Conservation (phyloP, 2,113 vertebrate species). For the Muscicapa adusta region DNA sequence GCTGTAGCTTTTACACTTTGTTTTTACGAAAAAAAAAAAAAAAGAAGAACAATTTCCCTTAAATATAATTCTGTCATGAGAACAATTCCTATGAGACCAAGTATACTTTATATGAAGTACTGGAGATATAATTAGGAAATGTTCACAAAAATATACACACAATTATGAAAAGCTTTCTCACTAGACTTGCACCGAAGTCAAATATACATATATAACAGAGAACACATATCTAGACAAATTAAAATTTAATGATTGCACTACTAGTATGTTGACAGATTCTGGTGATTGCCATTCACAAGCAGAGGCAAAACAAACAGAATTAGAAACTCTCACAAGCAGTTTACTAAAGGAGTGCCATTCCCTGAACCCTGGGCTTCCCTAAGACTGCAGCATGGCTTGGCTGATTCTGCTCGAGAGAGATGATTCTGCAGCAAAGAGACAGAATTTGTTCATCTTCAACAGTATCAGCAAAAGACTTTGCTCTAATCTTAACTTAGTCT, state of each 20-base stretch:
- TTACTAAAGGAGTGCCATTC: not conserved
- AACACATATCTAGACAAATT: not conserved
- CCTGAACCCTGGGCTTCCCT: not conserved
- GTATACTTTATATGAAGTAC: not conserved
- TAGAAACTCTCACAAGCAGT: not conserved
- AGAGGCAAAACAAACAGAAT: not conserved
- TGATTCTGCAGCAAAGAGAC: not conserved
- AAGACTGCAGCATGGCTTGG: not conserved
- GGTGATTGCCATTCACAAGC: not conserved
- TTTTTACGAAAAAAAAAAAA: not conserved
- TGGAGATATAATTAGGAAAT: not conserved
- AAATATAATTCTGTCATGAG: not conserved
- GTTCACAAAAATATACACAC: not conserved
- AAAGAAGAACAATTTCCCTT: not conserved
- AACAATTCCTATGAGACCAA: not conserved
- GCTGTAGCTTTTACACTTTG: not conserved
- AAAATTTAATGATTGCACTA: not conserved
- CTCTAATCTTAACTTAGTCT: not conserved
- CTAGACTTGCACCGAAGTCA: not conserved
- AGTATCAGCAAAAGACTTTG: not conserved
- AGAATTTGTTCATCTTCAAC: not conserved
- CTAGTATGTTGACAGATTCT: not conserved
- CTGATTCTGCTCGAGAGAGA: not conserved
- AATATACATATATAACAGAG: not conserved
- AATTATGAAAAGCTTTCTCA: not conserved